Evolutionary conservation across 2,888 invertebrate species (phyloP).

Genomic region (Drosophila stalkeri): DNA sequence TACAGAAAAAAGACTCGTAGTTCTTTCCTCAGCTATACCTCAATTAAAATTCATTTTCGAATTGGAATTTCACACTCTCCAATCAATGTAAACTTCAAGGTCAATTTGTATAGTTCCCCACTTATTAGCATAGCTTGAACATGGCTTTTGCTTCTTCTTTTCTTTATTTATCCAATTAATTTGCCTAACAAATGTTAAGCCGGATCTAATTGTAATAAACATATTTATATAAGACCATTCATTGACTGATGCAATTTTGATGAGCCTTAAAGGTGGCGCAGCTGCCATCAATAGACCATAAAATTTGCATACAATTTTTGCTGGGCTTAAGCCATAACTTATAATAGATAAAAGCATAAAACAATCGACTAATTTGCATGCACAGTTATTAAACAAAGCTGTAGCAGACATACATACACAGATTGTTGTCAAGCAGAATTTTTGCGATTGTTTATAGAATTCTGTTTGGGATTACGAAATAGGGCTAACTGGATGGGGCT

Average conservation of each 20-base stretch:
- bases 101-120: constrained; percentile 1
- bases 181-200: constrained; percentile 25
- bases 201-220: constrained; percentile 47
- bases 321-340: constrained; percentile 34
- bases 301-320: constrained; percentile 65
- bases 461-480: constrained; percentile 62
- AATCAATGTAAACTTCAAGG: constrained; percentile 12
- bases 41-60: neutral
- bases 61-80: neutral
- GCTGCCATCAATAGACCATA: constrained; percentile 51
- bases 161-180: constrained; percentile 4
- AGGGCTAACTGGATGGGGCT: constrained; percentile 26
- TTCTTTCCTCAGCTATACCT: neutral
- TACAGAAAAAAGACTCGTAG: no score
- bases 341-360: constrained; percentile 49
- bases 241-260: constrained; percentile 37
- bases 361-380: constrained; percentile 71
- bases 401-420: neutral
- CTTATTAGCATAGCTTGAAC: constrained; percentile 11
- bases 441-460: constrained; percentile 21
- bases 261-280: constrained; percentile 32
- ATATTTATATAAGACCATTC: constrained; percentile 38
- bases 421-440: constrained; percentile 33
- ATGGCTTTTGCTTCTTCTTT: neutral
- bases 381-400: constrained; percentile 18